Conservation (phyloP, 2,888 invertebrate species). For the Carpatolechia fugitivella region DNA sequence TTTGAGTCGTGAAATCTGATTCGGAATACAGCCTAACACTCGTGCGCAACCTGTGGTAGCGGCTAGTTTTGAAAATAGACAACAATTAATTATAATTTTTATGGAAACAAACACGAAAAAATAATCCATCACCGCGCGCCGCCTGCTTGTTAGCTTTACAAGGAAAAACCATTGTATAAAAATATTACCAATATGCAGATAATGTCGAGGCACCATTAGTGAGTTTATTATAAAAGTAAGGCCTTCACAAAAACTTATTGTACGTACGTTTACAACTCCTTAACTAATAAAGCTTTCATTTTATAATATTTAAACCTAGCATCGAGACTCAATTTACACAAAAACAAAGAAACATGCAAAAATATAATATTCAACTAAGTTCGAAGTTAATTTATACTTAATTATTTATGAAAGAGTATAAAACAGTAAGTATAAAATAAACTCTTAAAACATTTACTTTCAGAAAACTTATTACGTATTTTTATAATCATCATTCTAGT, state of each 20-base stretch:
- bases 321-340: constrained; percentile 43
- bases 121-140: no score
- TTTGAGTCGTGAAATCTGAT: no score
- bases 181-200: not conserved
- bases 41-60: no score
- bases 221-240: not conserved
- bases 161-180: not conserved
- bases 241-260: constrained; percentile 9
- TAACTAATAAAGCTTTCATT: constrained; percentile 74
- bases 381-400: not conserved
- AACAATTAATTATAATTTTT: no score
- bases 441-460: not conserved
- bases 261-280: constrained; percentile 34
- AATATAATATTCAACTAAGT: constrained; percentile 15
- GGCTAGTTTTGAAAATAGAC: no score
- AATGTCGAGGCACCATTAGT: not conserved
- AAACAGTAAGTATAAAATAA: not conserved
- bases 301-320: constrained; percentile 54
- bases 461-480: not conserved
- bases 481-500: no score
- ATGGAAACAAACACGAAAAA: no score
- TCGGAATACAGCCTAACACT: no score
- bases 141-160: no score
- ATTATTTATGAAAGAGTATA: not conserved
- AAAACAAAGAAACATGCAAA: constrained; percentile 27